Percentiles rank a stretch among this genome's conserved stretches.
These are phyloP conservation scores for Suillia variegata DNA, from an alignment of 2,888 invertebrate species.

Conservation along the genomic window DNA sequence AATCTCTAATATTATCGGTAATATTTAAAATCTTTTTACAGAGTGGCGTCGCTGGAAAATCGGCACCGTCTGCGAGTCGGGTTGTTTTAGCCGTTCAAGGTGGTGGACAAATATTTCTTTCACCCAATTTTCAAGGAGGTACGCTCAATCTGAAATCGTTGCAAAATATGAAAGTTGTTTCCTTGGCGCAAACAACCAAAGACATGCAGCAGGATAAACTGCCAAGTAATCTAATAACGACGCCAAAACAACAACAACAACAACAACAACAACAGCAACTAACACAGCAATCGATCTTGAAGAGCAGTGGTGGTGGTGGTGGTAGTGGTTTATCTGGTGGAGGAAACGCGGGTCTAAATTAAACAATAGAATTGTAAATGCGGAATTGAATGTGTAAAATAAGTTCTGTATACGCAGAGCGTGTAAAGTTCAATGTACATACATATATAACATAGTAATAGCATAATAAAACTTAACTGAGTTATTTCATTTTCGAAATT, in stretches of 20 bases:
- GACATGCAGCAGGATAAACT: slow-evolving; percentile 14
- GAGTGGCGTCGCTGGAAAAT: slow-evolving; percentile 37
- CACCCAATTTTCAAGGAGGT: slow-evolving; percentile 68
- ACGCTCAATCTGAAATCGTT: slow-evolving; percentile 68
- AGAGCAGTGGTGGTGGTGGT: slow-evolving; percentile 17
- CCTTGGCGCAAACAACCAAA: slow-evolving; percentile 58
- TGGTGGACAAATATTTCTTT: slow-evolving; percentile 66
- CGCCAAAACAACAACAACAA: slow-evolving; percentile 32
- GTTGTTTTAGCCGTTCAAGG: slow-evolving; percentile 66
- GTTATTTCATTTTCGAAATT: no score
- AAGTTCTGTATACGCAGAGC: no score
- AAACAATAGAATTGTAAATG: no score
- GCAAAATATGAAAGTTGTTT: slow-evolving; percentile 69
- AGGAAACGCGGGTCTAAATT: no score
- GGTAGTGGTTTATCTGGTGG: not conserved
- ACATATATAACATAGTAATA: no score
- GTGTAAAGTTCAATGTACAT: no score
- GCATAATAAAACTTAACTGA: no score
- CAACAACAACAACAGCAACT: no score
- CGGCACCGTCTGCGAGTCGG: slow-evolving; percentile 51
- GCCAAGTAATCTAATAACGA: slow-evolving; percentile 22
- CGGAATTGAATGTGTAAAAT: no score
- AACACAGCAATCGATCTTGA: slow-evolving; percentile 17
- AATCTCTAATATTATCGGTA: no score
- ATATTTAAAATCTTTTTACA: no score